Base-by-base conservation (phyloP, 2,113 vertebrate genomes). In the Vanacampus margaritifer region DNA sequence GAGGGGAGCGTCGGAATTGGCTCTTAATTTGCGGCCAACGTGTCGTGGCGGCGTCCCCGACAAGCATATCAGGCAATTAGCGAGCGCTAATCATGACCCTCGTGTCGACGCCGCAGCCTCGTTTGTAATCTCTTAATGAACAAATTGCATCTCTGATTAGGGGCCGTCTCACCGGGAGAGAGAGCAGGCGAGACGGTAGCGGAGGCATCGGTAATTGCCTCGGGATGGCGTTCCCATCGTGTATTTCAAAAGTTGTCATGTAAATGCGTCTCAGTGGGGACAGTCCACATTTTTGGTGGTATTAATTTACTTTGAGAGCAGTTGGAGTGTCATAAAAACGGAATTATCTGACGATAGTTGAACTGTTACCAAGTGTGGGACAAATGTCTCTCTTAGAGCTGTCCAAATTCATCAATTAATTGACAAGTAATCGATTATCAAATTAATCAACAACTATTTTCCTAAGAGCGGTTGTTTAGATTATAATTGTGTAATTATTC, bases 51-150 rank as follows among this genome's bases (percentile, higher is more conserved):
- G 46, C 5, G 19, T 13, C 53, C 64, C 48, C 8, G 54, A 78
- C 62, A 87, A 91, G 91, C 69, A 80, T 92, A 93, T 93, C 92
- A 95, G 94, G 94, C 94, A 96, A 98, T 98, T 98, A 98, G 92
- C 82, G 88, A 69, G 90, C 76, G 79, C 92, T 95, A 93, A 95
- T 94, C 91, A 89, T 82, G 79, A 90, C 92, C 87, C 92, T 93
- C 84, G 74, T 93, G 93, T 94, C 92, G 91, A 86, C 90, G 92
- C 91, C 48, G 89, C 61, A 68, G 90, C 91, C 94, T 94, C 94
- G 94, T 95, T 95, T 95, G 94, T 95, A 94, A 95, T 95, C 94
- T 94, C 89, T 91, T 95, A 96, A 95, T 95, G 94, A 96, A 96
- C 94, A 93, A 94, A 95, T 96, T 91, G 93, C 93, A 92, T 91